A percentile compares a stretch with the other conserved stretches of the same genome.
Evolutionary conservation across 2,888 invertebrate genomes (phyloP).

Genomic region (Erebia aethiops): DNA sequence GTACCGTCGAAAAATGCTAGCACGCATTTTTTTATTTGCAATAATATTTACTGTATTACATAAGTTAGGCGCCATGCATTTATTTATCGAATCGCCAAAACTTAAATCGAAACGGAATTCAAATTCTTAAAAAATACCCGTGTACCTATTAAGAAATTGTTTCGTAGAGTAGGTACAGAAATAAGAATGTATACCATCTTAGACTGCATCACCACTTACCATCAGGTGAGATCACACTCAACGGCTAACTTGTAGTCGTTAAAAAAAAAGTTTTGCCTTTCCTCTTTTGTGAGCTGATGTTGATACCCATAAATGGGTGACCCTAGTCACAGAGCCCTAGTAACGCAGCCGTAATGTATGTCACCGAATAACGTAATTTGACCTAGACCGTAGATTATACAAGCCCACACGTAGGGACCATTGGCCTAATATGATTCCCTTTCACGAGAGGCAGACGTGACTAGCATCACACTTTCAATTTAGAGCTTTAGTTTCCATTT

Average conservation of each 20-base stretch:
- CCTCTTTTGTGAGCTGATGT: not conserved
- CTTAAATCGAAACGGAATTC: not conserved
- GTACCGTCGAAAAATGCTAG: not conserved
- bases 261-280: too few species aligned
- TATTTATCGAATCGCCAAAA: not conserved
- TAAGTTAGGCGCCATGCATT: not conserved
- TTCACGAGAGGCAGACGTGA: slow-evolving; percentile 11
- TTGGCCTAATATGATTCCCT: not conserved
- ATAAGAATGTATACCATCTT: too few species aligned
- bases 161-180: too few species aligned
- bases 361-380: not conserved
- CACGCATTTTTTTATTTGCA: not conserved
- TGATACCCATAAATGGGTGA: not conserved
- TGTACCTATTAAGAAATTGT: too few species aligned
- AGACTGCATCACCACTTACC: too few species aligned
- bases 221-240: too few species aligned
- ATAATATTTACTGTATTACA: not conserved
- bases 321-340: too few species aligned
- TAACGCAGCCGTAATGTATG: not conserved
- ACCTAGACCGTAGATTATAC: not conserved
- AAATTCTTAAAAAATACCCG: not conserved
- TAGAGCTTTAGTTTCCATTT: not conserved
- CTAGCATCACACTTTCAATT: not conserved
- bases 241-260: too few species aligned
- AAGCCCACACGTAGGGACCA: not conserved